phyloP scores from a whole-genome alignment of 1,140 invertebrate genomes.

The Halyomorpha halys region DNA sequence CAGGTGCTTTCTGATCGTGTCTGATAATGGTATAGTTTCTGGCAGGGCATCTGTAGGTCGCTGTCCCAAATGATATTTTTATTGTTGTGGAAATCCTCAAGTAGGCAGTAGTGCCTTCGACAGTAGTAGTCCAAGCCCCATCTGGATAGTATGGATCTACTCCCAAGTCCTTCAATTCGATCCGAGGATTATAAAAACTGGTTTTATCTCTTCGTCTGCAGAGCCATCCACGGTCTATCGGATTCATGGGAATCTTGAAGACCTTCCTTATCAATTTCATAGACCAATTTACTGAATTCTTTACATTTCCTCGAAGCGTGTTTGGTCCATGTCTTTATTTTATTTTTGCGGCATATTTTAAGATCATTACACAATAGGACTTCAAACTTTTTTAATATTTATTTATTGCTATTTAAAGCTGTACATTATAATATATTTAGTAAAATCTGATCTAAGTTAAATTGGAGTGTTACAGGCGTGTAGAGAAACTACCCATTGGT shows the following conservation, averaged over 20 bases:
- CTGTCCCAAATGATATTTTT: conserved; percentile 36
- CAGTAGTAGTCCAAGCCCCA: conserved; percentile 71
- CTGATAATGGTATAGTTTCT: conserved; percentile 35
- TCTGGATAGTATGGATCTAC: conserved; percentile 66
- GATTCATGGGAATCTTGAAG: conserved; percentile 58
- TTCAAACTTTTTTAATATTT: too few relatives aligned
- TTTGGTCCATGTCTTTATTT: conserved; percentile 41
- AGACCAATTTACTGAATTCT: conserved; percentile 46
- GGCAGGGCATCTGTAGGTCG: conserved; percentile 45
- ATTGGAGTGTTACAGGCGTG: too few relatives aligned
- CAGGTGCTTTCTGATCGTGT: conserved; percentile 46
- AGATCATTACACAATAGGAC: conserved; percentile 53
- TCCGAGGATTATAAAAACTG: conserved; percentile 55
- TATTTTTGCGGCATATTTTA: conserved; percentile 45
- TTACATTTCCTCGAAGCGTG: conserved; percentile 50
- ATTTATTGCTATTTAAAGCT: too few relatives aligned
- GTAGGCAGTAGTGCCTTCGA: conserved; percentile 58
- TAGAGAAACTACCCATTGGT: too few relatives aligned
- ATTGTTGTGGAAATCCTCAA: conserved; percentile 50
- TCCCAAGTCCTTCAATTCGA: conserved; percentile 60
- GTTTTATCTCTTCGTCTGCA: conserved; percentile 49
- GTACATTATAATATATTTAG: too few relatives aligned
- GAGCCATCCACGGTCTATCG: conserved; percentile 61
- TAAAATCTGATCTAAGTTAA: too few relatives aligned
- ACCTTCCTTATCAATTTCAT: conserved; percentile 48